phyloP scores from a whole-genome alignment of 2,113 vertebrate genomes.

The Perca schrenkii region DNA sequence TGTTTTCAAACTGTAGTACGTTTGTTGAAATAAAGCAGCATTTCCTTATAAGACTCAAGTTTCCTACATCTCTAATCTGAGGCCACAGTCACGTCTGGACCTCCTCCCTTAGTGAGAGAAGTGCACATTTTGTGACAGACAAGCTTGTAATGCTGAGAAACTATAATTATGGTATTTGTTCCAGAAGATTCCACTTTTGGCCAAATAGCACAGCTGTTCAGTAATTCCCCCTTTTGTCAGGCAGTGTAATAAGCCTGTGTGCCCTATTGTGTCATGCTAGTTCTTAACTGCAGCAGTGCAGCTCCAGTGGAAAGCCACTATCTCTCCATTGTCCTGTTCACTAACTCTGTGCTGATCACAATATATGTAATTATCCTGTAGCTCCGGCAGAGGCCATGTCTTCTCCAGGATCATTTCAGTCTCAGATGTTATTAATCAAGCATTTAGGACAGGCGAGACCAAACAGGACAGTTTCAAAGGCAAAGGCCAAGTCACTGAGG shows the following conservation, averaged over 20 bases:
- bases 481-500: constrained; percentile 52
- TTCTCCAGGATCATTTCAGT: constrained; percentile 52
- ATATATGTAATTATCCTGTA: constrained; percentile 43
- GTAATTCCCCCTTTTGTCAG: constrained; percentile 39
- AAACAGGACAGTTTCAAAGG: constrained; percentile 49
- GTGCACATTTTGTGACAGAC: constrained; percentile 1
- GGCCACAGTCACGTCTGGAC: not conserved
- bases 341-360: constrained; percentile 20
- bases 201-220: constrained; percentile 45
- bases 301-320: not conserved
- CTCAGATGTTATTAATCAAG: constrained; percentile 61
- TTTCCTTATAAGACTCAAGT: not conserved
- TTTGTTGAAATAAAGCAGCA: not conserved
- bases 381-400: constrained; percentile 53
- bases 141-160: constrained; percentile 29
- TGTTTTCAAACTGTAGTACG: not conserved
- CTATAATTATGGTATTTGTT: constrained; percentile 37
- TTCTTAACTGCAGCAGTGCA: constrained; percentile 3
- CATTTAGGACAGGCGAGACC: constrained; percentile 36
- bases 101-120: not conserved
- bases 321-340: constrained; percentile 14
- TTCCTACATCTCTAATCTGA: constrained; percentile 5
- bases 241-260: constrained; percentile 8
- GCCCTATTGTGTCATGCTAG: constrained; percentile 25
- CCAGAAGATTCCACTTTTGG: constrained; percentile 36